Evolutionary conservation across 2,888 invertebrate species (phyloP).

Genomic region (Aspidiotus rigidus): DNA sequence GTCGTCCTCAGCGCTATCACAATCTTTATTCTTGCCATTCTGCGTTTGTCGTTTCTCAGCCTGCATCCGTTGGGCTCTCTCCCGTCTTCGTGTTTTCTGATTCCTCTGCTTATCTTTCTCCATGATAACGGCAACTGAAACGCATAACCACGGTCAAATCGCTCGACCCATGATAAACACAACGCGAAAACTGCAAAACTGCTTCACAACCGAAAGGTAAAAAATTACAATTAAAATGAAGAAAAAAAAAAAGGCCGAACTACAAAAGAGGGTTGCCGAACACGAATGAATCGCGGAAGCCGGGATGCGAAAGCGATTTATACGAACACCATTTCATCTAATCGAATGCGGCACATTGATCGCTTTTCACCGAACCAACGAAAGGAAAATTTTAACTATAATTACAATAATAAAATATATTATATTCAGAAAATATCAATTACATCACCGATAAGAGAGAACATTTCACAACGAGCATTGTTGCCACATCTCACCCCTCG

Average conservation of each 20-base stretch:
- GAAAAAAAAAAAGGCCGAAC: background rate
- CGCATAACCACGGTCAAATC: background rate
- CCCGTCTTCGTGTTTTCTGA: conserved; percentile 77
- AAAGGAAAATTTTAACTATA: conserved; percentile 13
- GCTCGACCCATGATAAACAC: background rate
- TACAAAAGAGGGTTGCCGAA: background rate
- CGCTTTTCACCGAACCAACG: background rate
- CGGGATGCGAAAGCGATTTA: background rate
- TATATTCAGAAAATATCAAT: conserved; percentile 17
- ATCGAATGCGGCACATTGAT: background rate
- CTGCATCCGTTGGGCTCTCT: conserved; percentile 85
- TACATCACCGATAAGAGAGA: conserved; percentile 25
- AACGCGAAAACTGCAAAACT: background rate
- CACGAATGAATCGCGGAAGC: background rate
- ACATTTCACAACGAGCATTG: conserved; percentile 19
- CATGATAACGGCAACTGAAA: conserved; percentile 13
- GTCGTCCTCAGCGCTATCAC: conserved; percentile 70
- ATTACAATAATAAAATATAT: background rate
- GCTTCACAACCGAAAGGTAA: background rate
- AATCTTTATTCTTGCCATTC: conserved; percentile 56
- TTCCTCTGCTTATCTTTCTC: conserved; percentile 51
- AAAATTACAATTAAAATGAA: background rate
- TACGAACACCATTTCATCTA: background rate
- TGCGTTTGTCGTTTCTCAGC: conserved; percentile 62
- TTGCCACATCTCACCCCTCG: conserved; percentile 29